A percentile compares a stretch with the other conserved stretches of the same genome.
phyloP scores from a whole-genome alignment of 2,888 invertebrate genomes.

The Trisateles emortualis region DNA sequence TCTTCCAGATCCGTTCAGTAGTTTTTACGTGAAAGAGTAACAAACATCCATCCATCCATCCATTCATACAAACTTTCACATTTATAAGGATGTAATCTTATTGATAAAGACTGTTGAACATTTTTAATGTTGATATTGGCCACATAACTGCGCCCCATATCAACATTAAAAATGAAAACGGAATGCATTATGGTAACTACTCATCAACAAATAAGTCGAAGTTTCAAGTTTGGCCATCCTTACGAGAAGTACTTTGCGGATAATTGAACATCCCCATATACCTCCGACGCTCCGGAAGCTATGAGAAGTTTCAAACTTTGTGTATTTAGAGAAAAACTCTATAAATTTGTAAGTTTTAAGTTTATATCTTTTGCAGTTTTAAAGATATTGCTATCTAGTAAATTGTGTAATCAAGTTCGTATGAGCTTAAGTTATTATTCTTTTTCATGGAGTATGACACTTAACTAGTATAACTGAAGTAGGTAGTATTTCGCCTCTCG shows the following conservation, averaged over 20 bases:
- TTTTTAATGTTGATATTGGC: no score
- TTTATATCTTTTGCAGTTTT: constrained; percentile 9
- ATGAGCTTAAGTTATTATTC: neutral
- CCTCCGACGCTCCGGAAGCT: constrained; percentile 5
- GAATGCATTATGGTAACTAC: constrained; percentile 6
- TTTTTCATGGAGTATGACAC: neutral
- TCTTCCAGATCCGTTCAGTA: no score
- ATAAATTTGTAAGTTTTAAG: constrained; percentile 4
- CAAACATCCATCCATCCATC: no score
- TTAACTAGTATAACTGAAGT: no score
- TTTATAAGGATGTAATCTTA: no score
- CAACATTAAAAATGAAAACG: neutral
- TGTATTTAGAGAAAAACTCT: constrained; percentile 8
- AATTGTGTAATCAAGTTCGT: neutral
- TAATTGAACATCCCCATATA: constrained; percentile 15
- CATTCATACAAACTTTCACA: no score
- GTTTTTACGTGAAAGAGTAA: no score
- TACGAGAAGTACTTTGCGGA: constrained; percentile 3
- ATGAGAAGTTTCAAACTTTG: constrained; percentile 7
- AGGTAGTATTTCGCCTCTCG: no score
- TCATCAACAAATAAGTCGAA: neutral
- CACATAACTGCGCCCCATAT: no score
- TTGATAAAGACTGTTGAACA: no score
- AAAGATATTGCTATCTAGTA: neutral
- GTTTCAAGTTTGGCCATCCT: constrained; percentile 7